Evolutionary conservation across 2,113 vertebrate species (phyloP).

Genomic region (Excalfactoria chinensis): DNA sequence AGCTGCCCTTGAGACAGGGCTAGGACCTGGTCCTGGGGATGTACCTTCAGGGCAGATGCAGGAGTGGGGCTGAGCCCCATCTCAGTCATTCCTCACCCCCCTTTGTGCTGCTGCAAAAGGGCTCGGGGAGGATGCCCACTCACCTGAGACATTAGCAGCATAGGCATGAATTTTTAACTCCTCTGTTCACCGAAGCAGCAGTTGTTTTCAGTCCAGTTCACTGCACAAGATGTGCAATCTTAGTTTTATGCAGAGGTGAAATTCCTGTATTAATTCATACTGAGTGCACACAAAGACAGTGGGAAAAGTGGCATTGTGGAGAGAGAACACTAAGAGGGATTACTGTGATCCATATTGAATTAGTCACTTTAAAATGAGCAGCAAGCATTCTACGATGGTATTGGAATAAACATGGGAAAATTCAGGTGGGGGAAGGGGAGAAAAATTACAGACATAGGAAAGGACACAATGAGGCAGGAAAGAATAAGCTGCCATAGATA

Average conservation of each 20-base stretch:
- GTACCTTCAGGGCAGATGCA: neutral
- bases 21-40: neutral
- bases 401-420: neutral
- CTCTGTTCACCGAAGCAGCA: constrained; percentile 56
- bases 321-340: neutral
- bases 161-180: constrained; percentile 56
- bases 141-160: constrained; percentile 22
- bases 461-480: neutral
- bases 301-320: neutral
- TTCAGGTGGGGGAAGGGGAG: neutral
- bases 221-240: constrained; percentile 47
- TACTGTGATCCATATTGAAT: neutral
- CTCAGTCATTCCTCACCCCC: neutral
- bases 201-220: constrained; percentile 32
- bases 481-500: constrained; percentile 37
- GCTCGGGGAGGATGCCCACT: neutral
- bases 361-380: neutral
- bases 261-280: constrained; percentile 27
- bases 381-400: neutral
- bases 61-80: neutral
- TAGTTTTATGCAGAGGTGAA: neutral
- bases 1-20: neutral
- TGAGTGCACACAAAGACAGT: neutral
- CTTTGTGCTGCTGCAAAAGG: neutral
- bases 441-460: neutral